Evolutionary conservation across 2,113 vertebrate genomes (phyloP), one percentile per base, ranked within the genome.

Genomic region (Elephantulus edwardii): DNA sequence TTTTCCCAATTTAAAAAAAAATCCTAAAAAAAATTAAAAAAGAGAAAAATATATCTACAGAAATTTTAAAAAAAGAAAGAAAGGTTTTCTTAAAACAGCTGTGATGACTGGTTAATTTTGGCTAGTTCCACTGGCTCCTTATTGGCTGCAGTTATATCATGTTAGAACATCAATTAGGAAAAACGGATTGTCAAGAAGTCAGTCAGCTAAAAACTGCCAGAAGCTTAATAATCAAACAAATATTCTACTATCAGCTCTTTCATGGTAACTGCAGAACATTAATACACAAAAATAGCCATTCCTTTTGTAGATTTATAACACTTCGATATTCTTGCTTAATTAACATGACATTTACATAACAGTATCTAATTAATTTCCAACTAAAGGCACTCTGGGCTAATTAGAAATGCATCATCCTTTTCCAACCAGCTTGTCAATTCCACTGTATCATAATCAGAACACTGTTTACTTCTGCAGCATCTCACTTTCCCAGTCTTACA

Each of bases 341-440:
- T 97, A 97, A 97, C 95, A 96, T 96, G 96, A 96, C 96, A 97
- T 97, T 97, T 97, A 96, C 96, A 97, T 97, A 97, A 97, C 93
- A 97, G 82, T 87, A 93, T 81, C 95, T 97, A 97, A 97, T 97
- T 97, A 97, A 96, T 97, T 97, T 94, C 89, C 76, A 94, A 93
- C 85, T 85, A 94, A 95, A 96, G 79, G 82, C 96, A 94, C 93
- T 87, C 72, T 93, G 74, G 88, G 90, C 94, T 97, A 96, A 97
- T 97, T 97, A 97, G 92, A 94, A 97, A 96, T 90, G 87, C 83
- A 96, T 93, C 95, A 96, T 96, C 94, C 89, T 90, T 95, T 97
- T 94, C 93, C 83, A 96, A 95, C 93, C 89, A 96, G 89, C 75
- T 94, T 96, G 96, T 95, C 96, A 96, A 95, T 95, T 96, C 92